Percentiles rank a stretch among this genome's conserved stretches.
phyloP scores from a whole-genome alignment of 1,140 invertebrate genomes.

The Pogonomyrmex californicus region DNA sequence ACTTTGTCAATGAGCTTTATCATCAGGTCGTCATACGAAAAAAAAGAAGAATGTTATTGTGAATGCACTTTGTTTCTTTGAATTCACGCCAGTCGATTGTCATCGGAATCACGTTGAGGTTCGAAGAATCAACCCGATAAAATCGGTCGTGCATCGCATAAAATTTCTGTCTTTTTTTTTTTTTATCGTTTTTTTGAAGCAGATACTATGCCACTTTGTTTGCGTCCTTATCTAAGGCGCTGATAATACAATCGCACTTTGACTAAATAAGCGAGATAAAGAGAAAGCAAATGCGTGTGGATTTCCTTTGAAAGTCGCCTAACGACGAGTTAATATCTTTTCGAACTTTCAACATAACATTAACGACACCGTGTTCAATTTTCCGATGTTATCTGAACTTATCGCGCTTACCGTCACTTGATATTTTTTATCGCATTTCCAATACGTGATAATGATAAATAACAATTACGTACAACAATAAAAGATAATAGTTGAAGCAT shows the following conservation, averaged over 20 bases:
- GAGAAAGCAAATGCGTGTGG: slow-evolving; percentile 31
- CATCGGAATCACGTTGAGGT: neutral
- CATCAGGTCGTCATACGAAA: too few species aligned
- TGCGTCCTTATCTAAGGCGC: slow-evolving; percentile 34
- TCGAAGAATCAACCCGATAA: neutral
- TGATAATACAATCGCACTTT: slow-evolving; percentile 40
- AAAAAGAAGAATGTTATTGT: slow-evolving; percentile 1
- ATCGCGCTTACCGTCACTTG: neutral
- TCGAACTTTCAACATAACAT: neutral
- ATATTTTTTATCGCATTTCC: slow-evolving; percentile 33
- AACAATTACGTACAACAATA: neutral
- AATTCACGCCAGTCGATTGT: neutral
- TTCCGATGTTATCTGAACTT: slow-evolving; percentile 5
- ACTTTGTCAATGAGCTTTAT: neutral
- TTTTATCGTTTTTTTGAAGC: neutral
- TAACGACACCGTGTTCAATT: neutral
- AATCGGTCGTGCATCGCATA: neutral
- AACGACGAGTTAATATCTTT: slow-evolving; percentile 22
- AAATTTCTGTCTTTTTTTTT: neutral
- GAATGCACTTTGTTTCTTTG: neutral
- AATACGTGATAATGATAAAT: neutral
- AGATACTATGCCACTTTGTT: slow-evolving; percentile 30
- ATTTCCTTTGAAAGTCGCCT: slow-evolving; percentile 38
- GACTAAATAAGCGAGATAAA: slow-evolving; percentile 28
- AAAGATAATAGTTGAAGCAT: neutral